Evolutionary conservation across 2,113 vertebrate genomes (phyloP), one percentile per base, ranked within the genome.

Genomic region (Xiphophorus hellerii): DNA sequence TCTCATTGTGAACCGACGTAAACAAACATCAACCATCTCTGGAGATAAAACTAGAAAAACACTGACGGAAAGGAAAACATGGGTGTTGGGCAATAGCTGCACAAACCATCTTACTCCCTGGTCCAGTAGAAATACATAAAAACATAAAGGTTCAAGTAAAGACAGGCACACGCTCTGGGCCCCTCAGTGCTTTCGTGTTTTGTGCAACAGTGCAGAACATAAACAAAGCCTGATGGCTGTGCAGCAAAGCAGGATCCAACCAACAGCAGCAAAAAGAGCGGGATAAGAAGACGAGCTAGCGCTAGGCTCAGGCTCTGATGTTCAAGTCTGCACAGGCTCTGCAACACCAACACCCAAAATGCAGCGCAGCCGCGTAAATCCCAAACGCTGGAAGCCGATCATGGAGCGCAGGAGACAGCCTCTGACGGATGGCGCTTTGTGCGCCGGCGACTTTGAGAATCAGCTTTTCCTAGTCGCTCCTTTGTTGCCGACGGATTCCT

Each of bases 251-350:
- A 84, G 74, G 85, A 48, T 87, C 66, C 0, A 58, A 91, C 87
- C 11, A 12, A 31, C 30, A 20, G 20, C 17, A 20, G 33, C 0
- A 37, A 20, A 42, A 73, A 69, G 35, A 62, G 70, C 42, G 54
- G 51, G 72, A 77, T 33, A 86, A 87, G 86, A 87, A 77, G 73
- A 74, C 20, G 71, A 74, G 75, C 69, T 78, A 80, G 71, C 72
- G 73, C 69, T n/a, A 7, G 71, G 37, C 72, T 68, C 54, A 87
- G 74, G 64, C 68, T 44, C 58, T 51, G 64, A 69, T 31, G 73
- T 89, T 93, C 93, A 90, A 91, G 92, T 93, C 89, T 91, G 83
- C 88, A 92, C 92, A 89, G 83, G 91, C 74, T 77, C 76, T 17
- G 17, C 73, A 78, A 76, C 4, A 58, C 28, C 39, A 76, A 67